Evolutionary conservation across 1,140 invertebrate genomes (phyloP), one percentile per base, ranked within the genome.

Genomic region (Trachelipus rathkii): DNA sequence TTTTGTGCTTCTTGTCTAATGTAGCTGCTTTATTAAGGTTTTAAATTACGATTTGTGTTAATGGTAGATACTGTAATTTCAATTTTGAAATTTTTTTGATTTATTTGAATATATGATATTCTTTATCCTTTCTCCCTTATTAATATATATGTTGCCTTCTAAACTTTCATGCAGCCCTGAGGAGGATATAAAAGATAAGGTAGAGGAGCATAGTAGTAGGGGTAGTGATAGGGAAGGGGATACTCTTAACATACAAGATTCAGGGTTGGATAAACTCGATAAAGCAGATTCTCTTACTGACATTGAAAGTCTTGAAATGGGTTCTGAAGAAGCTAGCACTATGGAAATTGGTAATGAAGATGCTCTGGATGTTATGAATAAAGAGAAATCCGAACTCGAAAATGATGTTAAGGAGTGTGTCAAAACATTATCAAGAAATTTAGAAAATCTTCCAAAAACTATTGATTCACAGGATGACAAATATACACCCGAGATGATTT

Each of bases 111-210:
- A 24, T 69, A 69, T 19, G 23, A 69, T 69, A 24, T 24, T 71
- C 44, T 44, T 71, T 21, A 71, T 72, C 44, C 44, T 21, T 72
- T 43, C n/a, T 45, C 45, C 33, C 43, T 72, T 33, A 33, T 72
- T 72, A 23, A 44, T 72, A 24, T 72, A n/a, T 24, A n/a, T 45
- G 33, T 43, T 72, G 10, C 45, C 21, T 72, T 72, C 21, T 23
- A 10, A 44, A 21, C 33, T 79, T 79, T 77, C 78, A 79, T 76
- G 78, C 78, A 79, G 78, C 78, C 75, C 78, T 43, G 50, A 71
- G 72, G 78, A 79, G 70, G 72, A 78, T 50, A 73, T 70, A 21
- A 71, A 71, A 45, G 72, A 78, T 44, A 74, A 71, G 69, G 71
- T 71, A 43, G 74, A 74, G 78, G 72, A 74, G 66, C 45, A 73